Evolutionary conservation across 2,888 invertebrate genomes (phyloP).

Genomic region (Heteropelma amictum): DNA sequence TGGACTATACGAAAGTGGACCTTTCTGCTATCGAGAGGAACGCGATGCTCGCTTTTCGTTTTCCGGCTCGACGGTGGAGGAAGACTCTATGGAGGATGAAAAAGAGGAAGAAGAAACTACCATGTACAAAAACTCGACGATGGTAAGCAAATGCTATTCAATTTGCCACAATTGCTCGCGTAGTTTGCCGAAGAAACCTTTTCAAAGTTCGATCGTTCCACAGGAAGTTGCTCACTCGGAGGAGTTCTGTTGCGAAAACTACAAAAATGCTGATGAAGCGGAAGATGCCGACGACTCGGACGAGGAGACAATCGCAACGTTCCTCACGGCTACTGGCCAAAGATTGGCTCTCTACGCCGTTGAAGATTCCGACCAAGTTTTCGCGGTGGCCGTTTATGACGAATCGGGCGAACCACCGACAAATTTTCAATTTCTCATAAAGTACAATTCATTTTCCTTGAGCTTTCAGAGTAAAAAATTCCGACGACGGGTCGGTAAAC

Average conservation of each 20-base stretch:
- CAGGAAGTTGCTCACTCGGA: slow-evolving; percentile 43
- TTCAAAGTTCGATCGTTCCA: not conserved
- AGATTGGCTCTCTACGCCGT: slow-evolving; percentile 75
- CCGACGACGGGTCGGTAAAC: too few relatives aligned
- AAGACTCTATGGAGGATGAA: slow-evolving; percentile 45
- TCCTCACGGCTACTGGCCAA: slow-evolving; percentile 74
- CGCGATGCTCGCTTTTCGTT: not conserved
- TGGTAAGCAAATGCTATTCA: slow-evolving; percentile 17
- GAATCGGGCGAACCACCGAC: slow-evolving; percentile 75
- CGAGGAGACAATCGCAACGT: slow-evolving; percentile 76
- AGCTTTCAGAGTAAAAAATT: not conserved
- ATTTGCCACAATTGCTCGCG: slow-evolving; percentile 38
- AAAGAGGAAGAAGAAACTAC: too few relatives aligned
- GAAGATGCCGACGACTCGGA: slow-evolving; percentile 64
- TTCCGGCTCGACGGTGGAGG: slow-evolving; percentile 35
- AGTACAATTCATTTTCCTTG: slow-evolving; percentile 60
- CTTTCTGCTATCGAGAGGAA: not conserved
- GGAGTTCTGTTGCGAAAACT: not conserved
- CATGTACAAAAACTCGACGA: not conserved
- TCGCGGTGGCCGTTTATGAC: slow-evolving; percentile 75
- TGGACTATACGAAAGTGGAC: not conserved
- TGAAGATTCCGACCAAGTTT: slow-evolving; percentile 75
- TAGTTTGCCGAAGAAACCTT: not conserved
- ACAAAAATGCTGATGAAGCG: not conserved
- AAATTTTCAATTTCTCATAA: slow-evolving; percentile 75